A percentile compares a stretch with the other conserved stretches of the same genome.
Evolutionary conservation across 2,113 vertebrate species (phyloP).

Genomic region (Progne subis): DNA sequence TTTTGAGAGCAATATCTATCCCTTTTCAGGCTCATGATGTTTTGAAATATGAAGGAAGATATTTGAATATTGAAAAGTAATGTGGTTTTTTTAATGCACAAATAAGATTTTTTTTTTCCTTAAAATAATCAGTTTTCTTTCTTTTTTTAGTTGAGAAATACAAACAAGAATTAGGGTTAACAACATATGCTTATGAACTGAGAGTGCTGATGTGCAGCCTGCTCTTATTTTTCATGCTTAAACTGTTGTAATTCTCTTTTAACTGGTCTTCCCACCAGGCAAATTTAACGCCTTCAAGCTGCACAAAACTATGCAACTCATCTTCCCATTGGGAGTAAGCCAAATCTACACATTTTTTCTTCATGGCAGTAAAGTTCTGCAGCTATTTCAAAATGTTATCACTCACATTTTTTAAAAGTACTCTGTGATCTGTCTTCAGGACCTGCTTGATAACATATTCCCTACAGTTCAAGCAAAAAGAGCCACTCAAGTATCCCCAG

Average conservation of each 20-base stretch:
- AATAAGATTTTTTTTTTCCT: neutral
- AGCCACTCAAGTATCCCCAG: conserved; percentile 13
- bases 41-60: neutral
- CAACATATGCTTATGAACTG: conserved; percentile 33
- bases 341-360: conserved; percentile 75
- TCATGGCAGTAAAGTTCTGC: conserved; percentile 52
- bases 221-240: conserved; percentile 57
- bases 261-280: conserved; percentile 74
- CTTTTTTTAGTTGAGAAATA: conserved; percentile 6
- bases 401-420: conserved; percentile 55
- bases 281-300: conserved; percentile 72
- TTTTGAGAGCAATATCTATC: neutral
- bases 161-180: conserved; percentile 37
- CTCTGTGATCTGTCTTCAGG: conserved; percentile 30
- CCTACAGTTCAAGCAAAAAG: conserved; percentile 1
- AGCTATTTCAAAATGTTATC: conserved; percentile 71
- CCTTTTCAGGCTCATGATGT: neutral
- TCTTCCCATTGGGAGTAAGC: conserved; percentile 66
- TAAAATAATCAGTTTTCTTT: neutral
- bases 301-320: conserved; percentile 63
- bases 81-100: neutral
- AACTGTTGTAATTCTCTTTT: conserved; percentile 76
- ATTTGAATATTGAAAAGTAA: neutral
- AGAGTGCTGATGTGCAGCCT: conserved; percentile 41
- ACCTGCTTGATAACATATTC: conserved; percentile 16